Evolutionary conservation across 2,797 vertebrate genomes (phyloP), one percentile per base, ranked within the genome.

Genomic region (Coracias cyanogaster): DNA sequence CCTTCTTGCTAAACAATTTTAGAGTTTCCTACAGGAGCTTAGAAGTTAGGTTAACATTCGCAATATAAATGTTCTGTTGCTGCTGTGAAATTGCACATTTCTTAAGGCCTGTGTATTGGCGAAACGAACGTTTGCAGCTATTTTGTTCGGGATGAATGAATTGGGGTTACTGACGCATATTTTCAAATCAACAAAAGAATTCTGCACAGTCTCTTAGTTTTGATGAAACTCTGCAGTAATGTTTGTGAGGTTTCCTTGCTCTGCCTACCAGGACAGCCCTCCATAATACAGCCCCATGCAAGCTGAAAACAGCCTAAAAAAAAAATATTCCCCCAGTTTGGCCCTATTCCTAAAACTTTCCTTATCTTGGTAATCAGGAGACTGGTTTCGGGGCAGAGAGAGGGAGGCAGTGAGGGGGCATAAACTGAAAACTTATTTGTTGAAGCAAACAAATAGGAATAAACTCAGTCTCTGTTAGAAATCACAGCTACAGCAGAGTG

Each of bases 1-100:
- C 77, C 94, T 70, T 78, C 76, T 70, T 94, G 76, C 77, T 95
- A 95, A 97, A 96, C 96, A 94, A 33, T 93, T 93, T 96, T 81
- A 67, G 89, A 70, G 82, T 46, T 94, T 85, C 66, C 70, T 82
- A 57, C 28, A 94, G 77, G 84, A 97, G 37, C 67, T 94, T 61
- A 80, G 87, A 79, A 93, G 80, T 93, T 84, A 92, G 89, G 83
- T 87, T 92, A 91, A 45, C 0, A 2, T 67, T 90, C 0, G 8
- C 65, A 57, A 71, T 64, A 84, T 55, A 90, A 80, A 79, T 80
- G 82, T 89, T 80, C 55, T 37, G 31, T 81, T 73, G 49, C 74
- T 86, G 52, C 71, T 96, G 91, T 92, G 60, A 92, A 82, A 91
- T 92, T 82, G 39, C 94, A 83, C 74, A 49, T 52, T 94, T 92